These are phyloP conservation scores for Tadarida brasiliensis DNA, from an alignment of 2,797 vertebrate genomes.

Conservation along the genomic window DNA sequence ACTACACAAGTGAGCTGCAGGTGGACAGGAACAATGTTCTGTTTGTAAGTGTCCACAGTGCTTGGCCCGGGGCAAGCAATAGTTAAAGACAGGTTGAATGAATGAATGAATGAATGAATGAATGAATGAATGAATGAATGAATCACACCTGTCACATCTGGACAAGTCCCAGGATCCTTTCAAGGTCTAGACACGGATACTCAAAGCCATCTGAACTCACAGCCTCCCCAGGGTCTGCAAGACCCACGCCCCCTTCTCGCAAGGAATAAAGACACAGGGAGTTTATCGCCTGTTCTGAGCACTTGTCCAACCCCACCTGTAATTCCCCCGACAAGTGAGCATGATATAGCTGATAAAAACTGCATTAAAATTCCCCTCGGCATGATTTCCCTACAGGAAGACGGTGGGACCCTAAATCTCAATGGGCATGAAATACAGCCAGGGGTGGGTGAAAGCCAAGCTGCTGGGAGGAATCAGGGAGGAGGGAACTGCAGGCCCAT, in stretches of 20 bases:
- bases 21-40: background rate
- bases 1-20: background rate
- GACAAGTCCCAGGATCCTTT: background rate
- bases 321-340: background rate
- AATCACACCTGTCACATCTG: background rate
- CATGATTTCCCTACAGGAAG: background rate
- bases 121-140: background rate
- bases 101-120: no score
- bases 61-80: no score
- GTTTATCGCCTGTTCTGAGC: background rate
- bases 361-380: background rate
- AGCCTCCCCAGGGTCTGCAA: fast-evolving
- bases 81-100: background rate
- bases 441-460: fast-evolving
- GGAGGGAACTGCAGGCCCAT: background rate
- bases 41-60: background rate
- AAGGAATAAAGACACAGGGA: background rate
- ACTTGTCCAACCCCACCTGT: background rate
- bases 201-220: background rate
- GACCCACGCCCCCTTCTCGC: background rate
- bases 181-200: background rate
- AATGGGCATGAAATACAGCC: background rate
- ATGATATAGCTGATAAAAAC: background rate
- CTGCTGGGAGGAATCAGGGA: background rate
- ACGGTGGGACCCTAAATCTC: background rate